Percentiles rank a stretch among this genome's conserved stretches.
Conservation (phyloP, 1,140 invertebrate species). For the Penaeus chinensis region DNA sequence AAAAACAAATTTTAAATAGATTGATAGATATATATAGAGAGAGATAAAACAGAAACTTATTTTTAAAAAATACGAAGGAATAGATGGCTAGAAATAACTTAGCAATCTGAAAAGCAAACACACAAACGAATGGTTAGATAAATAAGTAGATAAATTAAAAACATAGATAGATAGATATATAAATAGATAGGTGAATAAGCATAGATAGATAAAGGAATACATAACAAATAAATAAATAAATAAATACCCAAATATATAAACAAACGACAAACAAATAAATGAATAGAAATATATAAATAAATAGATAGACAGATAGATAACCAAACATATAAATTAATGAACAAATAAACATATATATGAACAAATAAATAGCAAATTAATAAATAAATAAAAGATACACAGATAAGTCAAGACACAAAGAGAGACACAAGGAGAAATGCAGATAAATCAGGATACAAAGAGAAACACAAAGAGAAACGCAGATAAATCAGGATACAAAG, state of each 20-base stretch:
- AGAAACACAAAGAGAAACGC: background rate
- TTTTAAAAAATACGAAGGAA: background rate
- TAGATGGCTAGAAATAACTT: too few relatives aligned
- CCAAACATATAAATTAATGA: background rate
- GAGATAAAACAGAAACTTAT: too few relatives aligned
- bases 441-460: background rate
- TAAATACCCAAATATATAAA: too few relatives aligned
- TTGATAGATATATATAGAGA: too few relatives aligned
- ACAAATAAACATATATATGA: background rate
- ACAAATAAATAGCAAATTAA: background rate
- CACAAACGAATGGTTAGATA: background rate
- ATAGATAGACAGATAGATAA: background rate
- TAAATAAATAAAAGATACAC: background rate
- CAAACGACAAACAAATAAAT: background rate
- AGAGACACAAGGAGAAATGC: background rate
- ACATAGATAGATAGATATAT: background rate
- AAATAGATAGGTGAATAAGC: background rate
- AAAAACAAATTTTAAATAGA: too few relatives aligned
- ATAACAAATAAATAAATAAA: background rate
- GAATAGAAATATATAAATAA: background rate
- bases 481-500: background rate
- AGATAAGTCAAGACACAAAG: background rate
- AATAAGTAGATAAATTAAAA: background rate
- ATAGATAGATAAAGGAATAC: conserved; percentile 13
- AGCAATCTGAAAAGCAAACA: background rate